These are phyloP conservation scores for Nasonia longicornis DNA, from an alignment of 1,140 invertebrate species.

Conservation along the genomic window DNA sequence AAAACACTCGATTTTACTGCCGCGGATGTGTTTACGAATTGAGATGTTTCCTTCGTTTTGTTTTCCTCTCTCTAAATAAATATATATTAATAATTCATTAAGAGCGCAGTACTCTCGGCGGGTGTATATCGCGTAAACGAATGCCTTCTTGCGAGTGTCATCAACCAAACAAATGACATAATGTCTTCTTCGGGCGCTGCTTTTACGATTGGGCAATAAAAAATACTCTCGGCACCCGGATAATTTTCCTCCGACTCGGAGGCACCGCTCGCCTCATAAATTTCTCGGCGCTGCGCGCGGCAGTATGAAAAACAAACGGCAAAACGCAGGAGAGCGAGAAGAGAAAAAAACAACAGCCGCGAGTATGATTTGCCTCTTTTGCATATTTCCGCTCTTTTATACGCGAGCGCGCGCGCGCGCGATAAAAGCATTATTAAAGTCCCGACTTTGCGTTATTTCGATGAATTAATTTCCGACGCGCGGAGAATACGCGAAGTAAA, in stretches of 20 bases:
- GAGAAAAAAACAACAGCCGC: neutral
- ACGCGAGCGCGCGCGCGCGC: too few relatives aligned
- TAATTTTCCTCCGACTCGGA: slow-evolving; percentile 12
- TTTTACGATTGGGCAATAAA: slow-evolving; percentile 27
- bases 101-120: neutral
- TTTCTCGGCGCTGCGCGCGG: neutral
- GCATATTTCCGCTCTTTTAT: neutral
- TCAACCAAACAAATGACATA: slow-evolving; percentile 20
- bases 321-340: neutral
- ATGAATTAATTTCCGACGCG: too few relatives aligned
- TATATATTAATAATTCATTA: slow-evolving; percentile 4
- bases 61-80: neutral
- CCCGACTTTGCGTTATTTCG: too few relatives aligned
- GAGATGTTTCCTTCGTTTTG: neutral
- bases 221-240: slow-evolving; percentile 7
- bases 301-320: neutral
- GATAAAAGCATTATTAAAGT: too few relatives aligned
- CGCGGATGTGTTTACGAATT: neutral
- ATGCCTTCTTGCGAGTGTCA: neutral
- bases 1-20: neutral
- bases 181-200: slow-evolving; percentile 17
- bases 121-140: neutral
- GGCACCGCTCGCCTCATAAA: slow-evolving; percentile 4
- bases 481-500: neutral
- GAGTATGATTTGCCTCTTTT: slow-evolving; percentile 1